Base-by-base conservation (phyloP, 2,797 vertebrate genomes). In the Falco cherrug region DNA sequence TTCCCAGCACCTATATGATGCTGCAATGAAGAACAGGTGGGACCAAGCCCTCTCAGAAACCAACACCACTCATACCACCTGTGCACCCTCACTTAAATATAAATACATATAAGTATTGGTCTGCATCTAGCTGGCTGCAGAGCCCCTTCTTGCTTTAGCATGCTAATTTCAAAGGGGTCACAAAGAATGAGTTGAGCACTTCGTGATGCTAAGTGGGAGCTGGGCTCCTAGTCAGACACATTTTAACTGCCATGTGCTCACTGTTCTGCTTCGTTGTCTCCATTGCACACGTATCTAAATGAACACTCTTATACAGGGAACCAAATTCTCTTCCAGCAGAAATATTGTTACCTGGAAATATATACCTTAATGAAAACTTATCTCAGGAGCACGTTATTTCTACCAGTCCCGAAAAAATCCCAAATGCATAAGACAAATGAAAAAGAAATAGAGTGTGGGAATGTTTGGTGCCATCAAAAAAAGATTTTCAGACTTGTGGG, bases 281-380 rank as follows among this genome's bases (percentile, higher is more conserved):
- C 39, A 29, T 28, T 45, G 54, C 73, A 85, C 50, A 84, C 87
- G 75, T 54, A 92, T 31, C 81, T 64, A 75, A 85, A 76, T 14
- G 84, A 94, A 84, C 51, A 63, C 0, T 8, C 61, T 76, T 87
- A 84, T 31, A 83, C 87, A 69, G 59, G 60, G 75, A 94, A 84
- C 47, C 37, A 63, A 89, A 87, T 54, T 78, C 61, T 92, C 67
- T 63, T 85, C 63, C 78, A 89, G 83, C 48, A 94, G 88, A 93
- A 92, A 96, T 79, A 89, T 4, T 87, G 69, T 69, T 85, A 89
- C 45, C 84, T 84, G 69, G 71, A 84, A 87, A 92, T 78, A 90
- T 24, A 74, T 8, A 89, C 63, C 45, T 89, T 92, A 87, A 87
- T 95, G 93, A 93, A 95, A 95, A 78, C 16, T 20, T 69, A 83